Base-by-base conservation (phyloP, 2,888 invertebrate species). In the Carterocephalus palaemon region DNA sequence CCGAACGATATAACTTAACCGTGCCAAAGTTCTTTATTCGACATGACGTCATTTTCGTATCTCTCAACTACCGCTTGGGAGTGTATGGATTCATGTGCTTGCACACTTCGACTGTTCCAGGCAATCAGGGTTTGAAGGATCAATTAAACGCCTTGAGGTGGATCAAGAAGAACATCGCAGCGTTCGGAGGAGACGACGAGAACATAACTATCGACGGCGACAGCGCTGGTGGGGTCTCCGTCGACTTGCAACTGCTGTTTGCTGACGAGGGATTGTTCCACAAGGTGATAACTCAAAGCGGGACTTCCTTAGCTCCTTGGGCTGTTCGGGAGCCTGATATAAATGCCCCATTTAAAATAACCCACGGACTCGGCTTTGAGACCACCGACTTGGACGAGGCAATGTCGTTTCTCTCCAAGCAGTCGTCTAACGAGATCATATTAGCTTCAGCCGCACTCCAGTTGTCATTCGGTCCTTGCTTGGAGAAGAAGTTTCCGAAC, bases 21-120 rank as follows among this genome's bases (percentile, higher is more conserved):
- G 75, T 75, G 1, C 75, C 76, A 0, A 56, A 56, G n/a, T 69
- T 56, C 46, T 53, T 80, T 24, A 60, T 78, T 0, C 56, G 61
- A 40, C 65, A 78, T 29, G 67, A 72, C 13, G 53, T 80, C 0
- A 64, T 79, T 36, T 49, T 76, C 22, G 71, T 80, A 0, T 70
- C 73, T 2, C 13, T 78, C 0, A 79, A 80, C 48, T 81, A 80
- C 28, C 60, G 80, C 5, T 6, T 78, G 0, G 75, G 75, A 0
- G 66, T 70, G 1, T 79, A 75, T 34, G 80, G 80, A 2, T 80
- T 79, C 38, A 71, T 79, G 69, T 75, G 75, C 39, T 53, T 77
- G 1, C 64, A 70, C 16, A 67, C 53, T 1, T 58, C 67, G 0
- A 58, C 64, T 8, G 53, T 76, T 6, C 67, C 75, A 0, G 79